These are phyloP conservation scores for Mercenaria mercenaria DNA, from an alignment of 1,140 invertebrate species.

Conservation along the genomic window DNA sequence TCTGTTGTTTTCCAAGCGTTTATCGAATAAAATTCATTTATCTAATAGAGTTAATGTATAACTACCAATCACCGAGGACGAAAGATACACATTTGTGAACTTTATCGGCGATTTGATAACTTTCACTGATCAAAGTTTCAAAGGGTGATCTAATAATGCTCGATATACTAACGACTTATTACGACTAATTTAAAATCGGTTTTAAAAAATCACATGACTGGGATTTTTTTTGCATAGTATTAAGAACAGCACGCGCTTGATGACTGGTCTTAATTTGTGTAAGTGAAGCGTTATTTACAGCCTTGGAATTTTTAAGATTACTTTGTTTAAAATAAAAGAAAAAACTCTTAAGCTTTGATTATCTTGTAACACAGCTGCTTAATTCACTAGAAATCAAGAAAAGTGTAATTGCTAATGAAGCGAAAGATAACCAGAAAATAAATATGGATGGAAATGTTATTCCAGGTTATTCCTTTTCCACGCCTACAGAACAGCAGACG, in stretches of 20 bases:
- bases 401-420: constrained; percentile 50
- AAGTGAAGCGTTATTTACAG: constrained; percentile 27
- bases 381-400: constrained; percentile 48
- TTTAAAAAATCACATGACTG: background rate
- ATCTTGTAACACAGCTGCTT: constrained; percentile 45
- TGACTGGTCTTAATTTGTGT: background rate
- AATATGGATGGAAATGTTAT: constrained; percentile 34
- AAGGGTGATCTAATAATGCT: constrained; percentile 10
- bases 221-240: background rate
- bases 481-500: constrained; percentile 12
- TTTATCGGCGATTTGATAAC: constrained; percentile 8
- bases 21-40: background rate
- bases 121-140: constrained; percentile 48
- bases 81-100: background rate
- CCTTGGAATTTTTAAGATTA: background rate
- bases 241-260: background rate
- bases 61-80: background rate
- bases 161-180: background rate
- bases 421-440: constrained; percentile 32
- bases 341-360: constrained; percentile 17
- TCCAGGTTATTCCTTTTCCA: background rate
- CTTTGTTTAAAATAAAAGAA: background rate
- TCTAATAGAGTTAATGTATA: background rate
- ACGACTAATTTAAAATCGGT: background rate
- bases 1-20: background rate